Conservation (phyloP, 1,140 invertebrate genomes). For the Drosophila sucinea region DNA sequence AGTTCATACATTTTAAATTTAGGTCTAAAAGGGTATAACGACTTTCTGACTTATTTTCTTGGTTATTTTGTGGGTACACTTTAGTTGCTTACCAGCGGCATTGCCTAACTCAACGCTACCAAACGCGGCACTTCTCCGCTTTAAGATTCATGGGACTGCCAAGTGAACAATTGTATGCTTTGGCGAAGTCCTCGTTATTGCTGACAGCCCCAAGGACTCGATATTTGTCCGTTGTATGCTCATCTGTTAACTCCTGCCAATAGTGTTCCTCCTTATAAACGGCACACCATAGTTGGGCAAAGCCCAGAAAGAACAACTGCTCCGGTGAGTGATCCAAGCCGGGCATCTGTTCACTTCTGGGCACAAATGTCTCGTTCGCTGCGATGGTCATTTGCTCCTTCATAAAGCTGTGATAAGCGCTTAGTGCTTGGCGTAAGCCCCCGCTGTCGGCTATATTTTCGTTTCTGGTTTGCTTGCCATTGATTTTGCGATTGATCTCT, state of each 20-base stretch:
- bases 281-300: slow-evolving; percentile 88
- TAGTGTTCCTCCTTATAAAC: slow-evolving; percentile 66
- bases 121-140: slow-evolving; percentile 82
- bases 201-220: slow-evolving; percentile 88
- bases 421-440: slow-evolving; percentile 93
- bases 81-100: slow-evolving; percentile 29
- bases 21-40: too few relatives aligned
- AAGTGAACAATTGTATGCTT: slow-evolving; percentile 85
- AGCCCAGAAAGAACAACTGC: slow-evolving; percentile 95
- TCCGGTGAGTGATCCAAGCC: slow-evolving; percentile 92
- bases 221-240: slow-evolving; percentile 72
- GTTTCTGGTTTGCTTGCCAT: slow-evolving; percentile 86
- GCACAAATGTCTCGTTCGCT: slow-evolving; percentile 70
- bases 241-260: slow-evolving; percentile 66
- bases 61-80: background rate
- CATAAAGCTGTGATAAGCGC: slow-evolving; percentile 87
- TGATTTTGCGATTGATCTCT: slow-evolving; percentile 84
- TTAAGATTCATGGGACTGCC: slow-evolving; percentile 86
- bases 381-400: slow-evolving; percentile 64
- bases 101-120: slow-evolving; percentile 36
- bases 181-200: slow-evolving; percentile 87
- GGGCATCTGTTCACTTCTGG: slow-evolving; percentile 87
- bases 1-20: too few relatives aligned
- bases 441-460: slow-evolving; percentile 93
- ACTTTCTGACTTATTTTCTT: too few relatives aligned